Evolutionary conservation across 2,113 vertebrate genomes (phyloP).

Genomic region (Coturnix japonica): DNA sequence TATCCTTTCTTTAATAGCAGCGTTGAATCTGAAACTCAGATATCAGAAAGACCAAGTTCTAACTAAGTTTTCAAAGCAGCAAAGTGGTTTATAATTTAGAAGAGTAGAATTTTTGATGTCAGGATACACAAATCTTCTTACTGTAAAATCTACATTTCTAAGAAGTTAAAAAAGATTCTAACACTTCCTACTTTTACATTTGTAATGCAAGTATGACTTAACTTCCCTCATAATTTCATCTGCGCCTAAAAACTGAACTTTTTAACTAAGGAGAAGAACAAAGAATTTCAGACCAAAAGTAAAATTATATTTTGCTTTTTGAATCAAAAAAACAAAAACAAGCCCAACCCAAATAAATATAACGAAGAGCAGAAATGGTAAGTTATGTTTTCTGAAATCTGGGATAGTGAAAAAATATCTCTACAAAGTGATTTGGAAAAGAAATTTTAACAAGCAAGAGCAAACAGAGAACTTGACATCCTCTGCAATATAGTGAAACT

Average conservation of each 20-base stretch:
- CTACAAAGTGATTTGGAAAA: neutral
- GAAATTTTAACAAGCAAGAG: neutral
- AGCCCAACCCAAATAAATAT: neutral
- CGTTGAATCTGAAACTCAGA: neutral
- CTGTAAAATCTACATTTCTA: neutral
- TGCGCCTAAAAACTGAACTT: neutral
- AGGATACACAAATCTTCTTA: neutral
- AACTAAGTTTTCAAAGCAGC: neutral
- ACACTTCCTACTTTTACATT: neutral
- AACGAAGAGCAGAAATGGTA: neutral
- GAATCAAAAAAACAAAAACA: neutral
- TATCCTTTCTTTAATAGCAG: neutral
- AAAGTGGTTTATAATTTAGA: neutral
- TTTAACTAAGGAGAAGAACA: neutral
- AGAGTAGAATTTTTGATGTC: neutral
- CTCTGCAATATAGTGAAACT: neutral
- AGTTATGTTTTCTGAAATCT: neutral
- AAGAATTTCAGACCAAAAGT: neutral
- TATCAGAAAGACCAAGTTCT: neutral
- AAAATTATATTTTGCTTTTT: neutral
- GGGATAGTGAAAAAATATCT: neutral
- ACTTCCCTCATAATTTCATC: neutral
- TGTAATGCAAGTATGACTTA: neutral
- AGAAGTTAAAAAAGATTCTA: neutral
- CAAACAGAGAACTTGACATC: neutral